phyloP scores from a whole-genome alignment of 2,888 invertebrate genomes.

The Cotesia congregata region DNA sequence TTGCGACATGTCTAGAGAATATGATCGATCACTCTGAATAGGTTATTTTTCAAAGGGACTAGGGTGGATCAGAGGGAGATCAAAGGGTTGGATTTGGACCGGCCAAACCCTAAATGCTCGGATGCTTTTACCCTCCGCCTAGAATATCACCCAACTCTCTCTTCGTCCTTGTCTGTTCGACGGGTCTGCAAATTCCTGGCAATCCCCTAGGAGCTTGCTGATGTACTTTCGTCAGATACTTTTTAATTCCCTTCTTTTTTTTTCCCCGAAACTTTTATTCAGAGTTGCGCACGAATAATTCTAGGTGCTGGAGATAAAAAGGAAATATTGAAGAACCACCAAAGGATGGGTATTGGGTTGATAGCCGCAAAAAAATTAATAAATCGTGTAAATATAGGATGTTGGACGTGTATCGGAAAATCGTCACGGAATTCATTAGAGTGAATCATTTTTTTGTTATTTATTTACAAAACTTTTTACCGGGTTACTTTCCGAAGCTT shows the following conservation, averaged over 20 bases:
- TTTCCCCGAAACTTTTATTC: background rate
- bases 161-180: constrained; percentile 3
- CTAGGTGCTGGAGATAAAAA: constrained; percentile 18
- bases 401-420: constrained; percentile 58
- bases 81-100: constrained; percentile 67
- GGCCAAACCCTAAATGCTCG: constrained; percentile 65
- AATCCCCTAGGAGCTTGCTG: constrained; percentile 42
- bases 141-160: constrained; percentile 45
- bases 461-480: constrained; percentile 7
- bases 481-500: constrained; percentile 12
- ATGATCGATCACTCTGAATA: constrained; percentile 24
- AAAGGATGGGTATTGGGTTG: constrained; percentile 14
- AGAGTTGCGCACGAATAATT: constrained; percentile 14
- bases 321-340: background rate
- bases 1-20: constrained; percentile 82
- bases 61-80: constrained; percentile 58
- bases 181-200: constrained; percentile 43
- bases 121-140: constrained; percentile 36
- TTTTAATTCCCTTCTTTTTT: constrained; percentile 25
- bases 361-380: constrained; percentile 60
- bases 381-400: constrained; percentile 52
- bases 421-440: constrained; percentile 48
- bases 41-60: background rate
- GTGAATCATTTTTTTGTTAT: constrained; percentile 27
- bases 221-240: constrained; percentile 19